Conservation (phyloP, 37 sponge, comb jelly and placozoan genomes). For the Aplysina aerophoba region DNA sequence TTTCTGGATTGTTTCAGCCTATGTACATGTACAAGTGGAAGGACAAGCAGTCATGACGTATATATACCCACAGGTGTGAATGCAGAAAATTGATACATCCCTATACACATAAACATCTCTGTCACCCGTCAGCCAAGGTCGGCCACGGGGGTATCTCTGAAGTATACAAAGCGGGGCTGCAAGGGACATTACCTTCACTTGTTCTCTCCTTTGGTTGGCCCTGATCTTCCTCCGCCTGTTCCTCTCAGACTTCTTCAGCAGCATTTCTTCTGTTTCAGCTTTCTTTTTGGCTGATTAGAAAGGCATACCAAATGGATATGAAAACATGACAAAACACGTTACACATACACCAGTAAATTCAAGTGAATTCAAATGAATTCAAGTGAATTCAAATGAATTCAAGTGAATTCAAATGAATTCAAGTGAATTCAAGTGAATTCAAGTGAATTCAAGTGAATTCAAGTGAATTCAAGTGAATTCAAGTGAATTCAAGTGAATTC, state of each 20-base stretch:
- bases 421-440: too few relatives aligned
- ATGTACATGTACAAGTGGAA: too few relatives aligned
- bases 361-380: background rate
- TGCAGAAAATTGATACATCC: background rate
- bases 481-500: too few relatives aligned
- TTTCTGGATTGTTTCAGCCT: conserved; percentile 81
- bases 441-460: too few relatives aligned
- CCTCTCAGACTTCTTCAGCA: conserved; percentile 80
- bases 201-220: conserved; percentile 74
- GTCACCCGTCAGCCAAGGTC: too few relatives aligned
- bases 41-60: background rate
- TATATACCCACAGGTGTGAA: background rate
- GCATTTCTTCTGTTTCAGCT: conserved; percentile 75
- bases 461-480: too few relatives aligned
- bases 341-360: background rate
- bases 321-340: background rate
- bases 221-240: conserved; percentile 65
- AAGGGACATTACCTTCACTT: conserved; percentile 77
- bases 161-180: too few relatives aligned
- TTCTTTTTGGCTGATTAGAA: conserved; percentile 11
- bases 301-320: background rate
- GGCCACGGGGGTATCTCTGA: too few relatives aligned
- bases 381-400: too few relatives aligned
- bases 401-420: too few relatives aligned
- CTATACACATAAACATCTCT: too few relatives aligned